Evolutionary conservation across 2,888 invertebrate species (phyloP), one percentile per base, ranked within the genome.

Genomic region (Agrotis ipsilon): DNA sequence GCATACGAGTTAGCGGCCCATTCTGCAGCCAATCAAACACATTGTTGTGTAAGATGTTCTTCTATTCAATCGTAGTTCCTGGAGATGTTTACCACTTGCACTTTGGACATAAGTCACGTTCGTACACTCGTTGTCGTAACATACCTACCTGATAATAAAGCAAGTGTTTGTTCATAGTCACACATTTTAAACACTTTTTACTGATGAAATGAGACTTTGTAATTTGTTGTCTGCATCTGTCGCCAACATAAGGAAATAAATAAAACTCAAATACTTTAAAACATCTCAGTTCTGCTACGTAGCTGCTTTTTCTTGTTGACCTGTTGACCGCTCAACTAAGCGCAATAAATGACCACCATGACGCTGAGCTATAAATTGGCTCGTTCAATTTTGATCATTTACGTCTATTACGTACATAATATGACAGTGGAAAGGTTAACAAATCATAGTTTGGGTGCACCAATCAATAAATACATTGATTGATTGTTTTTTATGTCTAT

Each of bases 301-400:
- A 46, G 57, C 51, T 24, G 49, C 57, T 39, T 46, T 57, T 70
- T 32, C 61, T 57, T 51, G 21, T 77, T 71, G 39, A 75, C 74
- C 63, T 14, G 21, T 63, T 75, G 78, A 77, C 72, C 57, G 57
- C 14, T 52, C 13, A 18, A 63, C 72, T 63, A 32, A 46, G 32
- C 57, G 51, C 72, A 71, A 52, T 78, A 71, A 63, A 71, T 63
- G 48, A 46, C 72, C 46, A 43, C 21, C 21, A 63, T 51, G 72
- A 58, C 51, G 74, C 49, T 14, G 27, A 32, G 13, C 62, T 48
- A 46, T 77, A 71, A 77, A 77, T 71, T 77, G 72, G 32, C 46
- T 32, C 14, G 63, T 49, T 63, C 78, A 75, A 77, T 77, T 71
- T 77, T 14, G 46, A 57, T 71, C 24, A 39, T 77, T 73, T 27